Evolutionary conservation across 2,888 invertebrate genomes (phyloP), one percentile per base, ranked within the genome.

Genomic region (Agrochola lota): DNA sequence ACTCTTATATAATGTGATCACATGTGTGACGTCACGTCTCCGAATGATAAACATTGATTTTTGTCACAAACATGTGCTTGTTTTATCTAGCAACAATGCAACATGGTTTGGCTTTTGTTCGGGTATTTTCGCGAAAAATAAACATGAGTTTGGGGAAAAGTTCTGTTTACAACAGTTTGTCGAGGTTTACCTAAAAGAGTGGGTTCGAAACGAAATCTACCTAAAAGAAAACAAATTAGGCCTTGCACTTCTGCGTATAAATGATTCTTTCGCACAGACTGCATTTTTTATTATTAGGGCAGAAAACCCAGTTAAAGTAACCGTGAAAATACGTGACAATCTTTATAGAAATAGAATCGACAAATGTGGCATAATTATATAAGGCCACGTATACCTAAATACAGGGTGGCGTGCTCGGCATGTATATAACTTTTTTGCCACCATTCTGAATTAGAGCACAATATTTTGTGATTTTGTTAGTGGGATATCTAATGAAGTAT

Each of bases 1-100:
- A 55, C 40, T 35, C 77, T 85, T 85, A 87, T 68, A 75, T 87
- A 85, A 85, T 77, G 60, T 62, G 57, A 35, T 68, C 77, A 64
- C n/a, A 52, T 70, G 1, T 17, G 59, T 86, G 74, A 83, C 84
- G 86, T 79, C 79, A 86, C 60, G 5, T 12, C 49, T 17, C 7
- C 30, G 17, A 74, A 67, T 72, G 79, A 84, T 86, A 86, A 84
- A 84, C 63, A 71, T 62, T 55, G 78, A 74, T 77, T 71, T 76
- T 81, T 67, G 35, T 40, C 62, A 78, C 63, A 76, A 85, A 74
- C 71, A 74, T 80, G 70, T 71, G 70, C 49, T 80, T 43, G n/a
- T 55, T 11, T 40, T 63, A 66, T 78, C 52, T 69, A n/a, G 55
- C 2, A 43, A 43, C 43, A 12, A 43, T 43, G 12, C 43, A 43